These are phyloP conservation scores for Cuniculus paca DNA, from an alignment of 2,797 vertebrate genomes.

Conservation along the genomic window DNA sequence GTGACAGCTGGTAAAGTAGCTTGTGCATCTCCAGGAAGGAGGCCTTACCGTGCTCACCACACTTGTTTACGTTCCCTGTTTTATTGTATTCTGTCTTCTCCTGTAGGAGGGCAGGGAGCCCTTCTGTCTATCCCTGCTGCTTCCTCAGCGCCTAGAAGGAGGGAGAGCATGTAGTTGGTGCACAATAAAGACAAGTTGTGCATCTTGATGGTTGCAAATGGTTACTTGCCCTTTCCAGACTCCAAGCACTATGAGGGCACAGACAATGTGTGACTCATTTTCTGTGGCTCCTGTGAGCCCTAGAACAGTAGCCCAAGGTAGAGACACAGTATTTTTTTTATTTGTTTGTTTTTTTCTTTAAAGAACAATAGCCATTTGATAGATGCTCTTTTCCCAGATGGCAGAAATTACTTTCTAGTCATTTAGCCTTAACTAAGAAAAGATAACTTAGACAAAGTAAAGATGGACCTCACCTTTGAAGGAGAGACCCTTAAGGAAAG, in stretches of 20 bases:
- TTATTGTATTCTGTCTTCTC: background rate
- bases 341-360: background rate
- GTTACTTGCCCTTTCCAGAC: background rate
- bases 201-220: fast-evolving
- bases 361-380: background rate
- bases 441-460: background rate
- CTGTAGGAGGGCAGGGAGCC: background rate
- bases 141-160: background rate
- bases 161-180: background rate
- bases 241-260: background rate
- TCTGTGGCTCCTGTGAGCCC: background rate
- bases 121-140: background rate
- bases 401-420: background rate
- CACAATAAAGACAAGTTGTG: background rate
- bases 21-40: background rate
- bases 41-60: background rate
- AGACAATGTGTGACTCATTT: background rate
- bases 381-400: background rate
- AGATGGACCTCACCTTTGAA: background rate
- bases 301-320: background rate
- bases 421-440: background rate
- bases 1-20: background rate
- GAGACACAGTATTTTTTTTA: background rate
- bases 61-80: background rate
- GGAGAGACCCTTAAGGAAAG: background rate